phyloP scores from a whole-genome alignment of 2,797 vertebrate species.

The Okamejei kenojei region DNA sequence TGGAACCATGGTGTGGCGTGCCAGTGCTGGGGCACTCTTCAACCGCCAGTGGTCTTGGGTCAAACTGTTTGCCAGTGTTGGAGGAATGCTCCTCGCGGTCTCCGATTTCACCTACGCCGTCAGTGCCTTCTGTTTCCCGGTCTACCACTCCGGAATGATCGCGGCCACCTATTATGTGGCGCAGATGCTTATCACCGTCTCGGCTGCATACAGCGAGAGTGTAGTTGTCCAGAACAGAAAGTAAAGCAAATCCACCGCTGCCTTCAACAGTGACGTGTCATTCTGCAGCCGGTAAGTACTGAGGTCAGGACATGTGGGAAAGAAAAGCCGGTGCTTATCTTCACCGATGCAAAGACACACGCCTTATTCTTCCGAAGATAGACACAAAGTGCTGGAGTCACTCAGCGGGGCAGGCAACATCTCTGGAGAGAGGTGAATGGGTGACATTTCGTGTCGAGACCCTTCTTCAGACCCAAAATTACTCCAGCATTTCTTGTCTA shows the following conservation, averaged over 20 bases:
- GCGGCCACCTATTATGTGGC: not conserved
- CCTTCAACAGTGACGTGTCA: not conserved
- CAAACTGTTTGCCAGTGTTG: not conserved
- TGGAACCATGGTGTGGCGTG: conserved; percentile 4
- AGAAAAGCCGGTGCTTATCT: not conserved
- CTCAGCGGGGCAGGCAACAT: too few species aligned
- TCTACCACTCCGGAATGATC: not conserved
- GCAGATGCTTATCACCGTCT: conserved; percentile 23
- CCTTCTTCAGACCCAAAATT: too few species aligned
- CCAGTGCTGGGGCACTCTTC: not conserved
- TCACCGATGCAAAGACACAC: not conserved
- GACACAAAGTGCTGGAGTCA: too few species aligned
- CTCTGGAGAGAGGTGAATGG: too few species aligned
- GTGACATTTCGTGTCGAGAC: too few species aligned
- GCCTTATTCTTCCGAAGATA: not conserved
- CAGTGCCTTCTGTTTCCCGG: not conserved
- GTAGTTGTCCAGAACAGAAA: not conserved
- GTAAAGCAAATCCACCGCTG: not conserved
- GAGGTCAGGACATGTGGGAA: not conserved
- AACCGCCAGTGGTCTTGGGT: conserved; percentile 3
- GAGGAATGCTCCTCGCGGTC: not conserved
- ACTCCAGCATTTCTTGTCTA: too few species aligned
- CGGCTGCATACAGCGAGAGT: not conserved
- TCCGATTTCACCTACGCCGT: conserved; percentile 28
- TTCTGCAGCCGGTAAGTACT: not conserved